These are phyloP conservation scores for Polyploca ridens DNA, from an alignment of 2,888 invertebrate genomes.

Conservation along the genomic window DNA sequence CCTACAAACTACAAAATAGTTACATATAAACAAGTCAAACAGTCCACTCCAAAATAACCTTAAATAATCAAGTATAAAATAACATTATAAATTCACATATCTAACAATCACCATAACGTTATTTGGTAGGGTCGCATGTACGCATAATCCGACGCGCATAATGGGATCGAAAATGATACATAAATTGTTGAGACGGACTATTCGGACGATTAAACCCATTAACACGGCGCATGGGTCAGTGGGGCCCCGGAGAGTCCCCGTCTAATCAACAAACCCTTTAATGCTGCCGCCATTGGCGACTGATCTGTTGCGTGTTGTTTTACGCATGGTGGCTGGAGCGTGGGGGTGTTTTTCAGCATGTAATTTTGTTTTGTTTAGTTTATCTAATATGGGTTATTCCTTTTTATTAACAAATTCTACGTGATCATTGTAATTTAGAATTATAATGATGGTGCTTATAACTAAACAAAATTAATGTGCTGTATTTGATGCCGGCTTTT, in stretches of 20 bases:
- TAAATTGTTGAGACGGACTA: slow-evolving; percentile 80
- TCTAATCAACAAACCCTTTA: slow-evolving; percentile 80
- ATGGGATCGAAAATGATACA: slow-evolving; percentile 84
- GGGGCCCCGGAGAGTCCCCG: slow-evolving; percentile 61
- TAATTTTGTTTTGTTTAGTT: neutral
- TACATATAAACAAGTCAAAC: slow-evolving; percentile 22
- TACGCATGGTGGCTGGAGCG: slow-evolving; percentile 11
- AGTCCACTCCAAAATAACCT: slow-evolving; percentile 25
- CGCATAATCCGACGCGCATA: slow-evolving; percentile 77
- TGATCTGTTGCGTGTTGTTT: slow-evolving; percentile 23
- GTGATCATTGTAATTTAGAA: too few relatives aligned
- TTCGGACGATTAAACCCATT: slow-evolving; percentile 81
- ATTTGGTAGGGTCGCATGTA: slow-evolving; percentile 58
- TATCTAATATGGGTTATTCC: too few relatives aligned
- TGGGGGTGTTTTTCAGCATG: neutral
- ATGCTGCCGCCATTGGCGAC: slow-evolving; percentile 26
- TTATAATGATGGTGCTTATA: too few relatives aligned
- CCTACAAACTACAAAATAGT: slow-evolving; percentile 24
- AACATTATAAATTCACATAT: slow-evolving; percentile 71
- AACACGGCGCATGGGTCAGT: slow-evolving; percentile 76
- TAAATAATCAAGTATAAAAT: slow-evolving; percentile 51
- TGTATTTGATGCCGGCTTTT: too few relatives aligned
- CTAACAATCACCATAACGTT: slow-evolving; percentile 66
- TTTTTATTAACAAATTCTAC: too few relatives aligned
- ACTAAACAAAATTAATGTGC: too few relatives aligned